Evolutionary conservation across 2,113 vertebrate species (phyloP), one percentile per base, ranked within the genome.

Genomic region (Cygnus buccinator): DNA sequence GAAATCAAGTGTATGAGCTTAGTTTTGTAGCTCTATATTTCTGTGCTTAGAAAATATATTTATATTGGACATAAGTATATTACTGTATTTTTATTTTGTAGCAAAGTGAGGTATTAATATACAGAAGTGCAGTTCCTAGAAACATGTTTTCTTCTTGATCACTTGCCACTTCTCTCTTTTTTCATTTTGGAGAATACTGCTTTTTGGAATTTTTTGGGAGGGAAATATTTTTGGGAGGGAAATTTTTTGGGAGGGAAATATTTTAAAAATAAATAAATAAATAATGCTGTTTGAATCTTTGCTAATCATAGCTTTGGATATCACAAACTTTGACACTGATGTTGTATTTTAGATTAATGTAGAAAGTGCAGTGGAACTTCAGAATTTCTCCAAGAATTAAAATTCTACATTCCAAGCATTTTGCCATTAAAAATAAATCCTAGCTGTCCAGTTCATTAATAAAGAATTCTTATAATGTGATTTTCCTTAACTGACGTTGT

Each of bases 191-290:
- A 71, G 57, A 81, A 61, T 46, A 48, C 10, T 73, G 6, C 23
- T 80, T 52, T 35, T 35, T 35, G 35, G 35, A 35, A 6, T 63
- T 84, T 59, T 55, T 13, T 6, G 13, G 2, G 2, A 3, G 2
- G 1, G 2, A 6, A 66, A 31, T 0, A 12, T 44, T 23, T 46
- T 5, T 6, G 13, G 2, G 2, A 3, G 2, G 1, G 2, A 6
- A 66, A 31, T 63, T 84, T 59, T 55, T 13, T 6, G 13, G 2
- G 2, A 3, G 2, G 1, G 2, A 6, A 66, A 31, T 0, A 12
- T 44, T 23, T 46, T 5, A 61, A 71, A 62, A 61, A 50, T 4
- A 7, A 22, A 66, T 8, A 33, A 66, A 28, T 20, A 29, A 7
- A 41, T 28, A 7, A 29, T 29, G 5, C 0, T 58, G 0, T 3